Evolutionary conservation across 2,888 invertebrate genomes (phyloP), one percentile per base, ranked within the genome.

Genomic region (Brassicogethes aeneus): DNA sequence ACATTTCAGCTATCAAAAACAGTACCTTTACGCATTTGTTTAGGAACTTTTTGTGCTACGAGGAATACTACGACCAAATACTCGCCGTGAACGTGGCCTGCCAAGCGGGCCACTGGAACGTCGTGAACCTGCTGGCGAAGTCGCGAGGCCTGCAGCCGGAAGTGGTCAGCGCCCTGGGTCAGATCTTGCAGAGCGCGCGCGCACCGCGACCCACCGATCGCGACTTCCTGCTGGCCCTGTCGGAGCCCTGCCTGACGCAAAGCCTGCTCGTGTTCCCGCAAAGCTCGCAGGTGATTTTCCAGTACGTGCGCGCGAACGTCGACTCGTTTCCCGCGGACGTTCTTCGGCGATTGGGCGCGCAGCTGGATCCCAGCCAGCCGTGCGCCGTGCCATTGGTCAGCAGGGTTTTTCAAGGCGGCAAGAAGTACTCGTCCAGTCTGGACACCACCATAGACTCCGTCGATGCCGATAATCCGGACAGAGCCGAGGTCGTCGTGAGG

Each of bases 281-380:
- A 29, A 59, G 53, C 44, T 54, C 64, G 16, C 57, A 60, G 41
- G 53, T 59, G 15, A 63, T 68, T 38, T 60, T 66, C 15, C 54
- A 54, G 16, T 67, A 61, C 40, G 51, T 66, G 13, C 58, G 63
- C 10, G 52, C 52, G 34, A 57, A 65, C 40, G 46, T 62, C 2
- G 57, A 63, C 16, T 34, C 45, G 3, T 65, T 64, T 48, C 58
- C 65, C 10, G 43, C 56, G 14, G 56, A 61, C 23, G 59, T 65
- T 42, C 52, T 66, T 10, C 61, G 71, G 57, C 66, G 74, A 52
- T 63, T 80, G 45, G 71, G 73, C 2, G 60, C 67, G 31, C 69
- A 79, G 39, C 73, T 79, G 51, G 79, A 81, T 64, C 80, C 80
- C 39, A 79, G 79, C 46, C 74, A 74, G 53, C 73, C 77, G 33